Base-by-base conservation (phyloP, 2,113 vertebrate species). In the Chaetura pelagica region DNA sequence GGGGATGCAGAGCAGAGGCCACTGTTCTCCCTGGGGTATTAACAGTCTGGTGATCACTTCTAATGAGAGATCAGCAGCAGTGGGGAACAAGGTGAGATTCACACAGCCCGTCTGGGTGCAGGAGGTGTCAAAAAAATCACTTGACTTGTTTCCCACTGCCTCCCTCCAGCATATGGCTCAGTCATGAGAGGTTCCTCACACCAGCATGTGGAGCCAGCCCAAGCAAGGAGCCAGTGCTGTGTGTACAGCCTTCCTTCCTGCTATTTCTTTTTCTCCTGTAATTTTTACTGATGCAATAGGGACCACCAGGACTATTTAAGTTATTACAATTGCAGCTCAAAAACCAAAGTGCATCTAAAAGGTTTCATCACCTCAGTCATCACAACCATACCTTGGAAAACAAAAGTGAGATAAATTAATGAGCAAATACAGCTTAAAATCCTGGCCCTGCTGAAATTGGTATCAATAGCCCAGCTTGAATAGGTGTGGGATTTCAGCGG, bases 1-100 rank as follows among this genome's bases (percentile, higher is more conserved):
- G 51, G 26, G 0, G 3, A 55, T 18, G 62, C 32, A 9, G 85
- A 68, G 82, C 66, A 81, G 42, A 92, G 88, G 83, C 90, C 66
- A 40, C 62, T 1, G 0, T 0, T 0, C 40, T 81, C 58, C 78
- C 76, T 61, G 61, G 63, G 62, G 69, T 21, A 63, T 17, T 15
- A 81, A 14, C 67, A 69, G 51, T 2, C 73, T 63, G 66, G 27
- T 63, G 82, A 81, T 88, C 67, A 51, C 77, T 87, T 57, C 75
- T 97, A 90, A 95, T 32, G 78, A 93, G 92, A 73, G 58, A 66
- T 62, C 20, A 82, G 29, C 77, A 76, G 66, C 83, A 52, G 24
- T 10, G 76, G 35, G 0, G 34, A 71, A 82, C 27, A 9, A 80
- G 69, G 85, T 63, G 89, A 90, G 76, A 54, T 51, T 67, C 83